Conservation (phyloP, 2,113 vertebrate species). For the Ictalurus furcatus region DNA sequence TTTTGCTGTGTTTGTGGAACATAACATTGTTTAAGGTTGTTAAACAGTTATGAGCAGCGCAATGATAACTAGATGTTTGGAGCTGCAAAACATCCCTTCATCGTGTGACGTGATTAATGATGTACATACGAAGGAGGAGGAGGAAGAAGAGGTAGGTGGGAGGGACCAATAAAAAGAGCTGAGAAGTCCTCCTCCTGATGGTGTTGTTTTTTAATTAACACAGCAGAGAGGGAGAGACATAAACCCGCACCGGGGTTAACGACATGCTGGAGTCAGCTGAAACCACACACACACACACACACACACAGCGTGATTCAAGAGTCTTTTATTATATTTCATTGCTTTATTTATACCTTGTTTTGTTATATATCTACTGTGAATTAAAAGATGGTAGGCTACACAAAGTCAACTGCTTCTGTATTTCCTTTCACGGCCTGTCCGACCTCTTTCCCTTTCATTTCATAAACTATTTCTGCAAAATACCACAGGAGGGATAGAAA, state of each 20-base stretch:
- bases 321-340: not conserved
- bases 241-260: slow-evolving; percentile 21
- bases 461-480: not conserved
- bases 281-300: slow-evolving; percentile 33
- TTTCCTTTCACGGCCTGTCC: not conserved
- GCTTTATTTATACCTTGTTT: not conserved
- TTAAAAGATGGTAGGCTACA: not conserved
- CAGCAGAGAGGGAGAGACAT: slow-evolving; percentile 29
- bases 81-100: slow-evolving; percentile 66
- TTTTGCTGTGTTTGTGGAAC: not conserved
- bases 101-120: slow-evolving; percentile 61
- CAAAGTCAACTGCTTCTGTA: not conserved
- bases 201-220: slow-evolving; percentile 80
- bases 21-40: slow-evolving; percentile 31
- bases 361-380: not conserved
- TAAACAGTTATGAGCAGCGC: slow-evolving; percentile 64
- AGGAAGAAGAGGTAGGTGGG: not conserved
- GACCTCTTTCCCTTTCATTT: no score
- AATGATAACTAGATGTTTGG: slow-evolving; percentile 56
- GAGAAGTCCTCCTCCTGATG: slow-evolving; percentile 52
- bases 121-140: slow-evolving; percentile 51
- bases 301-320: not conserved
- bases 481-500: not conserved
- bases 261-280: slow-evolving; percentile 49
- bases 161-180: not conserved